Percentiles rank a stretch among this genome's conserved stretches.
Evolutionary conservation across 2,888 invertebrate species (phyloP).

Genomic region (Zaprionus obscuricornis): DNA sequence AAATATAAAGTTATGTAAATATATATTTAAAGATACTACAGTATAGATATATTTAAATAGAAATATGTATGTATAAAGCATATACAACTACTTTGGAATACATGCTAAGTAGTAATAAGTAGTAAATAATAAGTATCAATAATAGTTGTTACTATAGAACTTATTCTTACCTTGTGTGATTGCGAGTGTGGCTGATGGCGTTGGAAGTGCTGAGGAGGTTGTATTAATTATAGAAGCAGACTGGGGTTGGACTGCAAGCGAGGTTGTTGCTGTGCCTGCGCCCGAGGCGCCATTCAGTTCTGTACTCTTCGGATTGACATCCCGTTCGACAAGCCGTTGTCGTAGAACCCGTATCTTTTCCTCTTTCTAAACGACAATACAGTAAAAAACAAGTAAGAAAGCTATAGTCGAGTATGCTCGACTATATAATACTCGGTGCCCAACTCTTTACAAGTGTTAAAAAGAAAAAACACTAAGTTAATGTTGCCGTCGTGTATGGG

Average conservation of each 20-base stretch:
- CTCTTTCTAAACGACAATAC: slow-evolving; percentile 88
- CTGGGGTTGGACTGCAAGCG: slow-evolving; percentile 58
- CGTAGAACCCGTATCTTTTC: slow-evolving; percentile 93
- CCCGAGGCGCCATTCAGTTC: slow-evolving; percentile 77
- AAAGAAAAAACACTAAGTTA: too few species aligned
- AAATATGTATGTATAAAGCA: too few species aligned
- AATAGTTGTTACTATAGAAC: not conserved
- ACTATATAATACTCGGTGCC: too few species aligned
- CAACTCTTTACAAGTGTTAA: too few species aligned
- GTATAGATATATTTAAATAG: too few species aligned
- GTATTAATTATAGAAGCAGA: slow-evolving; percentile 78
- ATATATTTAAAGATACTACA: too few species aligned
- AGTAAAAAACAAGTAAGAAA: not conserved
- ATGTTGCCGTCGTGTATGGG: too few species aligned
- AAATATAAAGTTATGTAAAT: not conserved
- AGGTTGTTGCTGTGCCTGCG: slow-evolving; percentile 53
- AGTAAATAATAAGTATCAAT: not conserved
- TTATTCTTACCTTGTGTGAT: slow-evolving; percentile 85
- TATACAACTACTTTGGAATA: slow-evolving; percentile 7
- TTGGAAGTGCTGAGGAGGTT: slow-evolving; percentile 71
- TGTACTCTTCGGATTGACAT: slow-evolving; percentile 85
- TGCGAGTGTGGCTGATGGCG: slow-evolving; percentile 89
- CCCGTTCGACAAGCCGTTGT: slow-evolving; percentile 91
- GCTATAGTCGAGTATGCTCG: too few species aligned
- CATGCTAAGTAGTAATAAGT: slow-evolving; percentile 12